Base-by-base conservation (phyloP, 1,140 invertebrate species). In the Bombus sylvicola region DNA sequence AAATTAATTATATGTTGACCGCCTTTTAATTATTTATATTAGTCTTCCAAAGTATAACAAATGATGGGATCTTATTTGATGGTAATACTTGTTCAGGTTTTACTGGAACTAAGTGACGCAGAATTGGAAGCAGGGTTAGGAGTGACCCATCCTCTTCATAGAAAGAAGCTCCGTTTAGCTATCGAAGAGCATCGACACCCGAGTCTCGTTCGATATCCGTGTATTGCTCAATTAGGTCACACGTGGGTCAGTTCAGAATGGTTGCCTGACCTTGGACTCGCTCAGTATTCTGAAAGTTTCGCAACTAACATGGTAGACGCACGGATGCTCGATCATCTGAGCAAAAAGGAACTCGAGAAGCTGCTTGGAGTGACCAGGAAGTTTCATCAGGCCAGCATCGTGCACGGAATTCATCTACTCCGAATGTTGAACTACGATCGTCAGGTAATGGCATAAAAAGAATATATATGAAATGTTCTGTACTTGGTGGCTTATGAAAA, bases 281-380 rank as follows among this genome's bases (percentile, higher is more conserved):
- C 98, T 64, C 95, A 98, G 96, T 99, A 98, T 93, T 97, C 97
- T 0, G 97, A 98, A 87, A 97, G 97, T 71, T 99, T 99, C 94
- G 96, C 98, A 83, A 97, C 97, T n/a, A 98, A 98, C 90, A 96
- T 99, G 93, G 98, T 99, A 12, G 98, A 99, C 94, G 98, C 98
- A 5, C 96, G 98, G 71, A 98, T 99, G 97, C 95, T 99, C 89
- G 98, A 99, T 93, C 97, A 98, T 68, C 96, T 99, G 59, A 98
- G 98, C 89, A 98, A 98, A 95, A 99, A 99, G 93, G 98, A 99
- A 92, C 95, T 99, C 88, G 98, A 99, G 94, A 99, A 99, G 94
- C 97, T 98, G 93, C 96, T 99, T 25, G 97, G 97, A 2, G 98
- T 99, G 13, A 98, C 98, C 47, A 96, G 98, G 76, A 99, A 99